Base-by-base conservation (phyloP, 2,888 invertebrate genomes). In the Hyposoter didymator region DNA sequence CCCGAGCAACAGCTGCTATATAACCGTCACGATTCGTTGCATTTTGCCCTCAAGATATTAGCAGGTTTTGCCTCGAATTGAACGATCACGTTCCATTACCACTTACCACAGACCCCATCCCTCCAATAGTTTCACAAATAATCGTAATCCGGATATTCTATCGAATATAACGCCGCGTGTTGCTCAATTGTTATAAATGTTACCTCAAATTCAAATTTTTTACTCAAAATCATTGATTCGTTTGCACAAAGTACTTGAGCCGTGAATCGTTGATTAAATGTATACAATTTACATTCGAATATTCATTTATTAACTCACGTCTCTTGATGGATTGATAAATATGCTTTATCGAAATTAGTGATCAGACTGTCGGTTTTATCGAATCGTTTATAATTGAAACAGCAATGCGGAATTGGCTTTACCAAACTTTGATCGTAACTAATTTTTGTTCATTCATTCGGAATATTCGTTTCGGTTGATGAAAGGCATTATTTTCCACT, bases 11-110 rank as follows among this genome's bases (percentile, higher is more conserved):
- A 85, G 85, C 82, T 85, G 85, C 70, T 70, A 69, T 70, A 69
- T 70, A 70, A 79, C 59, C 79, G 64, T 82, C 78, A 79, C 70
- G 78, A 82, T 82, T 79, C 79, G 79, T 75, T 79, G 75, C 64
- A 75, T 79, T 79, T 80, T 75, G 55, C 75, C 78, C 74, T 70
- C 55, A 82, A 82, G 85, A 85, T 85, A 85, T 82, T 85, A 78
- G 49, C 49, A 52, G 74, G 75, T 74, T 82, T 82, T 66, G 66
- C 19, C 39, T 47, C 39, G 47, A 78, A 85, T 85, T 75, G 47
- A 85, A 70, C 70, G 64, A 85, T 79, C 84, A 78, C 75, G 72
- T 78, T 85, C 70, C 82, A 82, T 78, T 72, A 72, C 35, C 35
- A 43, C 55, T 78, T 72, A 72, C 35, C 45, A 43, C 55, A 19